A percentile compares a stretch with the other conserved stretches of the same genome.
phyloP scores from a whole-genome alignment of 2,888 invertebrate species.

The Meteorus cinctellus region DNA sequence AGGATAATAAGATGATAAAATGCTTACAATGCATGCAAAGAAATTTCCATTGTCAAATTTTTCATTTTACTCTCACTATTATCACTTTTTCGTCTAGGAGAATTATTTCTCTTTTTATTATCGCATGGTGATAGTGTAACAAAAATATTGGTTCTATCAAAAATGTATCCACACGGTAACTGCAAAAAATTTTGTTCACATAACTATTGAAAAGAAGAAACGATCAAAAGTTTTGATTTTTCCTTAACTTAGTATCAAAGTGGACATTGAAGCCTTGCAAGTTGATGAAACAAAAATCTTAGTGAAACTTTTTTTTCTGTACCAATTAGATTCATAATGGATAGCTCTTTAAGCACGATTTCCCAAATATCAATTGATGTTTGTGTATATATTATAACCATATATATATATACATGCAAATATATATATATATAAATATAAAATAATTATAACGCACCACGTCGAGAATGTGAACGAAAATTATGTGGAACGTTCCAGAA shows the following conservation, averaged over 20 bases:
- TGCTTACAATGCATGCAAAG: constrained; percentile 22
- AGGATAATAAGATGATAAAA: constrained; percentile 33
- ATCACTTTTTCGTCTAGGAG: not conserved
- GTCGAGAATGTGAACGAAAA: constrained; percentile 62
- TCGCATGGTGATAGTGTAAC: constrained; percentile 41
- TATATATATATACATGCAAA: not conserved
- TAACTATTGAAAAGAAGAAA: constrained; percentile 1
- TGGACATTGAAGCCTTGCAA: not conserved
- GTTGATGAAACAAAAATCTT: not conserved
- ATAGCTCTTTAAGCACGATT: constrained; percentile 5
- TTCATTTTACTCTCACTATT: constrained; percentile 9
- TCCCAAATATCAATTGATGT: constrained; percentile 19
- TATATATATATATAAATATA: constrained; percentile 5
- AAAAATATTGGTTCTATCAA: constrained; percentile 43
- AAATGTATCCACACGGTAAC: constrained; percentile 67
- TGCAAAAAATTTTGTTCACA: constrained; percentile 16
- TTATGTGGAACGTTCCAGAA: constrained; percentile 78
- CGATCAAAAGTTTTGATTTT: constrained; percentile 25
- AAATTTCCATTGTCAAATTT: constrained; percentile 23
- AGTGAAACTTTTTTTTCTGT: not conserved
- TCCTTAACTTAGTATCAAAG: not conserved
- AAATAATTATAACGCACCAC: constrained; percentile 16
- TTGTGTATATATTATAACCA: constrained; percentile 7
- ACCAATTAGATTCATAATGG: not conserved
- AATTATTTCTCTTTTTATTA: constrained; percentile 24